These are phyloP conservation scores for Pinctada fucata DNA, from an alignment of 2,888 invertebrate species.

Conservation along the genomic window DNA sequence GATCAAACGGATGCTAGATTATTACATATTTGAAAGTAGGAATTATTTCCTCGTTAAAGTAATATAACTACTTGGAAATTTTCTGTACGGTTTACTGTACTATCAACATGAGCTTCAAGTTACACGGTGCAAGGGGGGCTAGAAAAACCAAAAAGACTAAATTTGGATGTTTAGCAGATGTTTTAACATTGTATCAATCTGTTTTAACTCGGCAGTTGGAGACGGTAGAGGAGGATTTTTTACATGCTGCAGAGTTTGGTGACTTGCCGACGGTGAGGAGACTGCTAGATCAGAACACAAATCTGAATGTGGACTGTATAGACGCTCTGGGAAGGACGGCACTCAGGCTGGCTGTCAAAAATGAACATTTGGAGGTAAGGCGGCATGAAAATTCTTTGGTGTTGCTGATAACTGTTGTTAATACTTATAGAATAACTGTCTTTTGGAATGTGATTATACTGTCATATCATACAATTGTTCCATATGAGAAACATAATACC, in stretches of 20 bases:
- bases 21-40: too few relatives aligned
- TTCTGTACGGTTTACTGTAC: not conserved
- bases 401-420: not conserved
- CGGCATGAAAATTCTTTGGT: too few relatives aligned
- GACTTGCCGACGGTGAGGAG: conserved; percentile 68
- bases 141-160: not conserved
- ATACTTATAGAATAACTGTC: not conserved
- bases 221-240: conserved; percentile 70
- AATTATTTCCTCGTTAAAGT: too few relatives aligned
- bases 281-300: conserved; percentile 60
- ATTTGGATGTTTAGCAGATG: conserved; percentile 15
- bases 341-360: conserved; percentile 72
- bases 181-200: conserved; percentile 29
- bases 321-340: conserved; percentile 73
- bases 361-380: conserved; percentile 74
- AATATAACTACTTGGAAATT: not conserved
- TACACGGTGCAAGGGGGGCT: not conserved
- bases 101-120: not conserved
- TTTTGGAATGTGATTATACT: too few relatives aligned
- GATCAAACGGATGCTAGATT: too few relatives aligned
- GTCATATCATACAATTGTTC: not conserved
- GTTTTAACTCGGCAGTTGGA: conserved; percentile 56
- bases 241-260: conserved; percentile 74
- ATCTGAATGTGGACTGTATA: conserved; percentile 71
- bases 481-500: not conserved